Evolutionary conservation across 1,140 invertebrate genomes (phyloP).

Genomic region (Mamestra configurata): DNA sequence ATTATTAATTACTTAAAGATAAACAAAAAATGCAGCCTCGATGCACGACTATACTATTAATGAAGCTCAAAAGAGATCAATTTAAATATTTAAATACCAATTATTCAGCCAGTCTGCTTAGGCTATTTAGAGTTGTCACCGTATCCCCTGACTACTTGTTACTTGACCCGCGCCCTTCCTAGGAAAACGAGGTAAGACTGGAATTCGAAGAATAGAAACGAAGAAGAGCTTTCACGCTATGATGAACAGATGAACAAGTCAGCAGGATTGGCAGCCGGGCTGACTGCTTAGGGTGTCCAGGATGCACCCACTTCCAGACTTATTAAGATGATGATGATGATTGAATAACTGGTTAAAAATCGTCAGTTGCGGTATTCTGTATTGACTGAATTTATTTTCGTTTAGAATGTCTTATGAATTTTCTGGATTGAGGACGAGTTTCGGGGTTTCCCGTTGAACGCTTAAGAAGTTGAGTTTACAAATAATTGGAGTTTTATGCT

Average conservation of each 20-base stretch:
- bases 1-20: not conserved
- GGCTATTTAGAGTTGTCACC: constrained; percentile 6
- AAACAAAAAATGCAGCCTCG: constrained; percentile 11
- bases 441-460: too few species aligned
- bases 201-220: not conserved
- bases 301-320: too few species aligned
- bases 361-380: too few species aligned
- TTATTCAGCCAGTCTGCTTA: constrained; percentile 7
- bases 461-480: too few species aligned
- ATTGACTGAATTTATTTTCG: too few species aligned
- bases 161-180: constrained; percentile 14
- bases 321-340: too few species aligned
- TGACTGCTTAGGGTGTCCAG: too few species aligned
- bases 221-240: not conserved
- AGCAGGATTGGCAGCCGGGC: too few species aligned
- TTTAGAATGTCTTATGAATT: too few species aligned
- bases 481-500: too few species aligned
- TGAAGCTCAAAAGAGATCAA: constrained; percentile 14
- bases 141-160: constrained; percentile 10
- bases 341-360: too few species aligned
- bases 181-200: not conserved
- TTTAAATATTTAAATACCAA: constrained; percentile 33
- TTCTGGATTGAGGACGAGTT: too few species aligned
- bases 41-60: not conserved
- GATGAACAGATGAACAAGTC: not conserved